These are phyloP conservation scores for Sminthurinus aureus DNA, from an alignment of 2,888 invertebrate species.

Conservation along the genomic window DNA sequence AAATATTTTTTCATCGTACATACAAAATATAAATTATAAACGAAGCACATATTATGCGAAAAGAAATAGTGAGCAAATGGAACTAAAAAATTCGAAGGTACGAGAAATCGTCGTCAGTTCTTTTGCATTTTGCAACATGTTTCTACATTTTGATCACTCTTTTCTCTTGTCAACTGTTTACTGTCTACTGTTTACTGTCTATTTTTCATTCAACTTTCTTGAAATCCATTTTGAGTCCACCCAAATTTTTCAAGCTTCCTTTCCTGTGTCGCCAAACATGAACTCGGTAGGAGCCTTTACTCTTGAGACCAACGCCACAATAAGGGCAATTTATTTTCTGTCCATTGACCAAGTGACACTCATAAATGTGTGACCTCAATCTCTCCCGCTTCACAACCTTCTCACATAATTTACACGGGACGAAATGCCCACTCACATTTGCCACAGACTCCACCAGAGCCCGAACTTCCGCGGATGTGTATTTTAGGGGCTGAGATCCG, in stretches of 20 bases:
- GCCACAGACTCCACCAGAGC: conserved; percentile 30
- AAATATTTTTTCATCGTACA: too few relatives aligned
- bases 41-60: too few relatives aligned
- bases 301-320: conserved; percentile 26
- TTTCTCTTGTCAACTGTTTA: too few relatives aligned
- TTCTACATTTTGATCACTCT: too few relatives aligned
- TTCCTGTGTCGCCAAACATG: conserved; percentile 39
- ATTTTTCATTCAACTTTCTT: too few relatives aligned
- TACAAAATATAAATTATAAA: too few relatives aligned
- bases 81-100: too few relatives aligned
- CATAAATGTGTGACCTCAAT: conserved; percentile 33
- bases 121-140: too few relatives aligned
- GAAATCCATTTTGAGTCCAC: too few relatives aligned
- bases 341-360: conserved; percentile 34
- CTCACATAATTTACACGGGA: conserved; percentile 28
- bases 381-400: conserved; percentile 36
- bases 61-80: too few relatives aligned
- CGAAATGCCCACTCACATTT: conserved; percentile 22
- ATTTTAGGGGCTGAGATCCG: conserved; percentile 10
- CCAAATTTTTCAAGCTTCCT: conserved; percentile 28
- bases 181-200: too few relatives aligned
- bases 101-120: too few relatives aligned
- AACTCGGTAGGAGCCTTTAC: conserved; percentile 37
- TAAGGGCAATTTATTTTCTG: conserved; percentile 30
- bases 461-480: conserved; percentile 26